Base-by-base conservation (phyloP, 2,888 invertebrate genomes). In the Athetis lepigone region DNA sequence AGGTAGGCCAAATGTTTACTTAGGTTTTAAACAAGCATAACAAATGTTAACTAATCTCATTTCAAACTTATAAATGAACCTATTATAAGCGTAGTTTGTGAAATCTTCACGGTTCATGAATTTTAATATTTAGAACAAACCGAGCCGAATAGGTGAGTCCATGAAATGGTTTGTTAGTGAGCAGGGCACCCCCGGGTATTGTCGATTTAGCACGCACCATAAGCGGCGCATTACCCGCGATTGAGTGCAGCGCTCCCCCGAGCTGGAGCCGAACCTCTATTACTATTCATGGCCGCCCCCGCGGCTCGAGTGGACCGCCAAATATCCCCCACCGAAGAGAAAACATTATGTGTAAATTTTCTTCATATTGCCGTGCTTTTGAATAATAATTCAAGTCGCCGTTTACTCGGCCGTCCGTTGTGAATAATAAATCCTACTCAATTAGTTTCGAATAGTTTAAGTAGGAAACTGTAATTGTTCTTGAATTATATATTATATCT, bases 141-240 rank as follows among this genome's bases (percentile, higher is more conserved):
- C 87, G 80, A 79, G 70, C 85, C 73, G 87, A 90, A 91, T 85
- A 86, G 83, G 85, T 84, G 82, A 85, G 81, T 67, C 86, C 85
- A 87, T 90, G 86, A 90, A 91, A 90, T 85, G 87, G 90, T 88
- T 87, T 85, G 87, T 92, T 90, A 90, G 88, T 79, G 75, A 76
- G 80, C 75, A 77, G 78, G 77, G 83, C 77, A 85, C 92, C 91
- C 89, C 66, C 72, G 93, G 89, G 92, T 89, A 90, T 92, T 88
- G 92, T 92, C 92, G 91, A 95, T 95, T 95, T 94, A 89, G 90
- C 90, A 93, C 93, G 93, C 92, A 91, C 94, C 93, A 93, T 94
- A 94, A 92, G 93, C 90, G 88, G 88, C 86, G 80, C 78, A 85
- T 89, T 89, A 90, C 82, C 79, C 83, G 78, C 81, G 85, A 85